phyloP scores from a whole-genome alignment of 2,888 invertebrate species.

The Agrypnus murinus region DNA sequence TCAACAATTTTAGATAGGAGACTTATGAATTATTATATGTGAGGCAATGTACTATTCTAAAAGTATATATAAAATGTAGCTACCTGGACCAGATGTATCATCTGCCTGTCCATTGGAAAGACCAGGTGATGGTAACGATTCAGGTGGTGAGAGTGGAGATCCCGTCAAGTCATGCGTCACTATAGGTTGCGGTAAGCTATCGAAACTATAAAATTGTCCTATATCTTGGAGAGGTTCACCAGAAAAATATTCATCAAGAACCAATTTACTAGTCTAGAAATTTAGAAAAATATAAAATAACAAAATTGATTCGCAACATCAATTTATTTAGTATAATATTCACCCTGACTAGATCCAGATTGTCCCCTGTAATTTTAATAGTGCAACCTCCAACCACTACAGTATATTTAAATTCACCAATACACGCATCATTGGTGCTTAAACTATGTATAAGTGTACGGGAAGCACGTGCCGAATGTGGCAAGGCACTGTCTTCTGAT shows the following conservation, averaged over 20 bases:
- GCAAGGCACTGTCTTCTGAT: slow-evolving; percentile 76
- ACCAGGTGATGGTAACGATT: slow-evolving; percentile 65
- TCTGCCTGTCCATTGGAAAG: slow-evolving; percentile 60
- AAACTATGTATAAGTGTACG: slow-evolving; percentile 84
- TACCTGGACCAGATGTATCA: slow-evolving; percentile 38
- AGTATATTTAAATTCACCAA: slow-evolving; percentile 92
- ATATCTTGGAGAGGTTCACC: slow-evolving; percentile 69
- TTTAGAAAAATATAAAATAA: slow-evolving; percentile 38
- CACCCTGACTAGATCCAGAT: slow-evolving; percentile 90
- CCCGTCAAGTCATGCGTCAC: slow-evolving; percentile 59
- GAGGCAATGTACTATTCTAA: no score
- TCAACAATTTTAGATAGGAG: no score
- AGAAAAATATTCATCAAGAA: slow-evolving; percentile 89
- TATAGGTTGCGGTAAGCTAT: slow-evolving; percentile 68
- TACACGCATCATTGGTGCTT: slow-evolving; percentile 87
- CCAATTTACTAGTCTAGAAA: slow-evolving; percentile 87
- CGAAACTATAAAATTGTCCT: slow-evolving; percentile 69
- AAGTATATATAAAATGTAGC: no score
- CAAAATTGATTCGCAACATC: slow-evolving; percentile 40
- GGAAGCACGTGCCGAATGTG: slow-evolving; percentile 73
- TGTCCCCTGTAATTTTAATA: slow-evolving; percentile 89
- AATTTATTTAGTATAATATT: slow-evolving; percentile 59
- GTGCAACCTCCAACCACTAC: slow-evolving; percentile 86
- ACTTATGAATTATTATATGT: no score
- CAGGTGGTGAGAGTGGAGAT: slow-evolving; percentile 65